Evolutionary conservation across 1,140 invertebrate genomes (phyloP).

Genomic region (Oedothorax gibbosus): DNA sequence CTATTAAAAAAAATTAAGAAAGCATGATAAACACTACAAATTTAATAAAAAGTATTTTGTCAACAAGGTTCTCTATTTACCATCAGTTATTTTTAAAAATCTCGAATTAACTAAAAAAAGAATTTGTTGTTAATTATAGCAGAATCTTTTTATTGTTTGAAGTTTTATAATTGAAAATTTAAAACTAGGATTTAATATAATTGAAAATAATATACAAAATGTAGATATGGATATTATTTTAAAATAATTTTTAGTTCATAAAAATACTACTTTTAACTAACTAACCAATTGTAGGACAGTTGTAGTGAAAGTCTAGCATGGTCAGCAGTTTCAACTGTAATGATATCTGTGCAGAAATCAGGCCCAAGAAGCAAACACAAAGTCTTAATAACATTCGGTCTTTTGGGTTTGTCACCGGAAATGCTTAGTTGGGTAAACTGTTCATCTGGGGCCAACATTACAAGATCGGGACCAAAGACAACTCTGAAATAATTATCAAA

Average conservation of each 20-base stretch:
- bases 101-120: too few relatives aligned
- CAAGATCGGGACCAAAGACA: slow-evolving; percentile 73
- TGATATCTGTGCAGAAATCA: slow-evolving; percentile 73
- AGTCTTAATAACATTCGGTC: slow-evolving; percentile 71
- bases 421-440: slow-evolving; percentile 72
- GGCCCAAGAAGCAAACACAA: slow-evolving; percentile 72
- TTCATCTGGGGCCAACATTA: slow-evolving; percentile 73
- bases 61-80: too few relatives aligned
- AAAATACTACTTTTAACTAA: not conserved
- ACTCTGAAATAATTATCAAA: slow-evolving; percentile 65
- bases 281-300: slow-evolving; percentile 72
- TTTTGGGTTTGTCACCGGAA: slow-evolving; percentile 72
- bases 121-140: too few relatives aligned
- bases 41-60: too few relatives aligned
- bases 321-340: slow-evolving; percentile 72
- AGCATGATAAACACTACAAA: too few relatives aligned
- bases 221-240: not conserved
- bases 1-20: too few relatives aligned
- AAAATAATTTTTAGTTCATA: not conserved
- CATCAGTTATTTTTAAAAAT: too few relatives aligned
- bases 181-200: too few relatives aligned
- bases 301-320: slow-evolving; percentile 72
- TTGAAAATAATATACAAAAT: not conserved
- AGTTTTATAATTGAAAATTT: too few relatives aligned
- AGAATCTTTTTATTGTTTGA: too few relatives aligned